Evolutionary conservation across 2,113 vertebrate genomes (phyloP), one percentile per base, ranked within the genome.

Genomic region (Corythornis madagascariensis): DNA sequence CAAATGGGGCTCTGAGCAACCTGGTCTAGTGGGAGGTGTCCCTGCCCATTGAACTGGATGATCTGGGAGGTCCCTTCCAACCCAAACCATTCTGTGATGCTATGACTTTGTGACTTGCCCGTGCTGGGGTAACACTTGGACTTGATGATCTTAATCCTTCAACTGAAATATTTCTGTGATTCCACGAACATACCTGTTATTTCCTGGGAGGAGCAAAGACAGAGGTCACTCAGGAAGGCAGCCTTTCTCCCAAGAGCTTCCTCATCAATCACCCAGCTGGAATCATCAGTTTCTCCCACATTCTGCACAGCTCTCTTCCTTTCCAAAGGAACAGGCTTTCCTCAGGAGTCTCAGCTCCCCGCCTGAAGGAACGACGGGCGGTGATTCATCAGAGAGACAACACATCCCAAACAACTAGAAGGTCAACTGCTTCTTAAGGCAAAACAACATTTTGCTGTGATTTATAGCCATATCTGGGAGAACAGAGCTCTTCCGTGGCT

Each of bases 391-490:
- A 81, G 75, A 59, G 67, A 93, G 95, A 95, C 94, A 95, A 52
- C 89, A 29, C 71, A 15, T 67, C 91, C 89, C 84, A 92, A 96
- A 94, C 89, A 96, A 86, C 84, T 13, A 10, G 43, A 89, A 93
- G 94, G 92, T 96, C 95, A 94, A 91, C 93, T 52, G 6, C 90
- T 94, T 74, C 94, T 95, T 89, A 96, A 96, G 94, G 95, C 94
- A 89, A 89, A 94, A 89, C 93, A 92, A 82, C 95, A 91, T 92
- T 96, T 40, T 77, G 92, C 77, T 69, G 56, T 82, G 89, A 94
- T 92, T 93, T 92, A 78, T 53, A 16, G 89, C 84, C 53, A 2
- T 87, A 73, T 86, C 90, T 52, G 81, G 94, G 88, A 89, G 87
- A 93, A 60, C 0, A 33, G 55, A 83, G 90, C 65, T 94, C 71